Base-by-base conservation (phyloP, 2,797 vertebrate genomes). In the Sebastes iracundus region DNA sequence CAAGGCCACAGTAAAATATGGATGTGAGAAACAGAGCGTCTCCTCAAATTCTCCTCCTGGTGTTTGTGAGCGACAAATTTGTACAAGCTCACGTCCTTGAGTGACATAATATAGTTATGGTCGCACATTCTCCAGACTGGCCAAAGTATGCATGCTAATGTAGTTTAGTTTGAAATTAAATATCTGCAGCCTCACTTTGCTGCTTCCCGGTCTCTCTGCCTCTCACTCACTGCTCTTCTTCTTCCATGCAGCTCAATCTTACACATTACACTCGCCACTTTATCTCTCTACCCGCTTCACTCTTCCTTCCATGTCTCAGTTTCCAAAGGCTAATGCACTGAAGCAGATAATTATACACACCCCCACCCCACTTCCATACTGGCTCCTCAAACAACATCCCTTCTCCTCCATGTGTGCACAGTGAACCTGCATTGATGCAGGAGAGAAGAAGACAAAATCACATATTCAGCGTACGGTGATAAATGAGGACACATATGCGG, bases 311-410 rank as follows among this genome's bases (percentile, higher is more conserved):
- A 27, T 69, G 74, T 85, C 86, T 90, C 74, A 76, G 71, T 88
- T 84, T 91, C 86, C 76, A 90, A 88, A 92, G 85, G 90, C 84
- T 89, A 92, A 93, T 82, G 88, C 89, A 91, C 80, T 86, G 83
- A 79, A 90, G 91, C 90, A 90, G 90, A 89, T 93, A 88, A 93
- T 92, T 93, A 89, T 80, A 82, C 75, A 81, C 79, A 42, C 77
- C 79, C 86, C 73, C 53, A 71, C 61, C 69, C 67, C 20, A 78
- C 75, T 84, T 78, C 78, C 75, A 74, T 64, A 78, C 83, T 71
- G 74, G 74, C 79, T 66, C 69, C 83, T 82, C 65, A 81, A 77
- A 85, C 84, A 81, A 70, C 81, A 60, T 71, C 74, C 75, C 53
- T 18, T 67, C 56, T 80, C 65, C 65, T 83, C 72, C 33, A 32